Percentiles rank a stretch among this genome's conserved stretches.
Evolutionary conservation across 2,113 vertebrate species (phyloP).

Genomic region (Salminus brasiliensis): DNA sequence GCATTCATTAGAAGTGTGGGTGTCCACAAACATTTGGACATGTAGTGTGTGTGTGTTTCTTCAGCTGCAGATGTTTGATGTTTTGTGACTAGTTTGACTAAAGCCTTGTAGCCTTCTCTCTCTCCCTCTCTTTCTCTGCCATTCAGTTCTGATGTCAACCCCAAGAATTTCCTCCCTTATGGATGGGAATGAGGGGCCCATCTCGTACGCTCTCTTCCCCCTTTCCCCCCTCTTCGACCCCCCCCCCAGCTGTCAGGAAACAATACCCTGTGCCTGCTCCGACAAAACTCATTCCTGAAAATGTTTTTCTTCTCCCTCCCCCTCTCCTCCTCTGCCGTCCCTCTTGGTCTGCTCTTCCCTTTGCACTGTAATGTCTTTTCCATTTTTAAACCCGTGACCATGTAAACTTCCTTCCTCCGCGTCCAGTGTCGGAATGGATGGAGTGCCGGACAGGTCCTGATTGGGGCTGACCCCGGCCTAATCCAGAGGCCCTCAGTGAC

Average conservation of each 20-base stretch:
- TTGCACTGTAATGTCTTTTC: constrained; percentile 79
- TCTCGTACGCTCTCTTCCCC: constrained; percentile 6
- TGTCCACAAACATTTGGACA: too few relatives aligned
- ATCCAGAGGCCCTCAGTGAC: neutral
- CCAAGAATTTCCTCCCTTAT: constrained; percentile 76
- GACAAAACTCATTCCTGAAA: constrained; percentile 81
- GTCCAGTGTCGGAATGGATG: neutral
- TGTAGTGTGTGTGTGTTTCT: neutral
- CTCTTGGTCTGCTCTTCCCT: constrained; percentile 55
- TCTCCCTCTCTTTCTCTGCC: neutral
- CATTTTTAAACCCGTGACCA: constrained; percentile 79
- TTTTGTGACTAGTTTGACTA: constrained; percentile 58
- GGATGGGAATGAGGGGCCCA: constrained; percentile 70
- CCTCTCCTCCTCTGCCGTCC: constrained; percentile 48
- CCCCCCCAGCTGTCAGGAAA: constrained; percentile 83
- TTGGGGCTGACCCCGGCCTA: neutral
- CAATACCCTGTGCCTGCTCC: constrained; percentile 79
- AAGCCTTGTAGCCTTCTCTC: constrained; percentile 62
- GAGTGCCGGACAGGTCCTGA: neutral
- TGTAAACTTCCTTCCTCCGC: constrained; percentile 77
- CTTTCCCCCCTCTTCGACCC: constrained; percentile 62
- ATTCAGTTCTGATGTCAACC: constrained; percentile 72
- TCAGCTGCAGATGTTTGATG: too few relatives aligned
- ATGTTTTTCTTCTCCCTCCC: constrained; percentile 65
- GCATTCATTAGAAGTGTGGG: too few relatives aligned